Evolutionary conservation across 2,888 invertebrate species (phyloP).

Genomic region (Phalera bucephala): DNA sequence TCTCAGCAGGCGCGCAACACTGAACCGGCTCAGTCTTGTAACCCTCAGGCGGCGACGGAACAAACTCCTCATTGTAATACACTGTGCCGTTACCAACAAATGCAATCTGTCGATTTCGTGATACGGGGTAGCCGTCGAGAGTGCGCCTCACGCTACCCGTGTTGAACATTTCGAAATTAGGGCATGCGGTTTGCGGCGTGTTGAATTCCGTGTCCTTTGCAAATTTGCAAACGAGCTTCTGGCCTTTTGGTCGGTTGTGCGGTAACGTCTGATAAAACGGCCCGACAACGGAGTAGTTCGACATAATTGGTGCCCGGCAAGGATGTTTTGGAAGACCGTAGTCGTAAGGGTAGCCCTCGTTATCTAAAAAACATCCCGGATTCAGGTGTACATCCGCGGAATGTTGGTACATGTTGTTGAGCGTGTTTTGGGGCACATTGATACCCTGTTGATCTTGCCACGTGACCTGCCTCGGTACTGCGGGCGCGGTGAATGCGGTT

Average conservation of each 20-base stretch:
- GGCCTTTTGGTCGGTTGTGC: conserved; percentile 86
- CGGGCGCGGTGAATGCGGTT: conserved; percentile 65
- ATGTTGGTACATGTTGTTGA: conserved; percentile 83
- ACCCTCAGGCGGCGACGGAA: conserved; percentile 87
- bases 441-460: conserved; percentile 81
- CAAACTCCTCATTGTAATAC: conserved; percentile 82
- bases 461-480: conserved; percentile 78
- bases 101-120: conserved; percentile 76
- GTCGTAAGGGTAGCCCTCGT: conserved; percentile 91
- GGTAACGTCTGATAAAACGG: conserved; percentile 90
- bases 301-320: conserved; percentile 69
- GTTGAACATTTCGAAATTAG: conserved; percentile 70
- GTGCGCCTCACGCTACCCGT: conserved; percentile 87
- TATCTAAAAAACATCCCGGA: conserved; percentile 89
- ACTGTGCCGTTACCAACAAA: conserved; percentile 74
- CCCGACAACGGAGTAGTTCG: conserved; percentile 69
- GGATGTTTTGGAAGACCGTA: conserved; percentile 88
- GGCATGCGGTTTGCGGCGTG: conserved; percentile 57
- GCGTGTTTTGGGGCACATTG: conserved; percentile 78
- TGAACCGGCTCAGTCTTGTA: conserved; percentile 85
- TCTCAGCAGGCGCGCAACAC: conserved; percentile 69
- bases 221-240: conserved; percentile 75
- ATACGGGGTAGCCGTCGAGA: conserved; percentile 90
- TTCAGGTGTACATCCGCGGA: conserved; percentile 89
- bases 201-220: conserved; percentile 78